These are phyloP conservation scores for Glaucidium brasilianum DNA, from an alignment of 2,113 vertebrate species.

Conservation along the genomic window DNA sequence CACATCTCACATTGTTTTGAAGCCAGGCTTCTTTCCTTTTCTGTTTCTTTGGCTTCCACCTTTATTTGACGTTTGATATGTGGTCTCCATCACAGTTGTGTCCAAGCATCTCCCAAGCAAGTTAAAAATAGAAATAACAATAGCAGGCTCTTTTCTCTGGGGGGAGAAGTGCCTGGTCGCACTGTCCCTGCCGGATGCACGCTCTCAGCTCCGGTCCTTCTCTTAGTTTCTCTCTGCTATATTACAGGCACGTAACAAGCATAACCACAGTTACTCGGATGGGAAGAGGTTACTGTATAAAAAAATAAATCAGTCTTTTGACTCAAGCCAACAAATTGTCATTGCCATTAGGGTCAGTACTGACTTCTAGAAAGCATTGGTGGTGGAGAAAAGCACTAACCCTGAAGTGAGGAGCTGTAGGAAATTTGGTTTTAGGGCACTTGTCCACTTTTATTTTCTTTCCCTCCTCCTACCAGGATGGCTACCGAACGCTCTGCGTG, in stretches of 20 bases:
- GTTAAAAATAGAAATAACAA: not conserved
- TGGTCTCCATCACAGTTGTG: not conserved
- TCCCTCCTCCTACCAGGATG: conserved; percentile 77
- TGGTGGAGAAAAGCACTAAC: not conserved
- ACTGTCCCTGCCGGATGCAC: not conserved
- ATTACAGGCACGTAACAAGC: not conserved
- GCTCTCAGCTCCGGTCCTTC: not conserved
- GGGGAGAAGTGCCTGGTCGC: not conserved
- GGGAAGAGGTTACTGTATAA: not conserved
- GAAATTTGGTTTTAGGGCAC: not conserved
- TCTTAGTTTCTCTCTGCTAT: not conserved
- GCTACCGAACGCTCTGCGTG: conserved; percentile 93
- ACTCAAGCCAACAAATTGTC: not conserved
- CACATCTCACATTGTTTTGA: not conserved
- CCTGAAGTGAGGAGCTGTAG: not conserved
- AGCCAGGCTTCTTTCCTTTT: conserved; percentile 10
- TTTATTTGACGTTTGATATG: not conserved
- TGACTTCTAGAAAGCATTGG: not conserved
- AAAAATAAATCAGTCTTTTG: not conserved
- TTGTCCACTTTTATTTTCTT: not conserved
- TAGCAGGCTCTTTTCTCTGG: not conserved
- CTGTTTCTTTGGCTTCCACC: not conserved
- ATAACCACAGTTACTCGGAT: not conserved
- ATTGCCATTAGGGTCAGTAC: not conserved
- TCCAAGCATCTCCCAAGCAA: not conserved